Evolutionary conservation across 2,113 vertebrate species (phyloP), one percentile per base, ranked within the genome.

Genomic region (Phyllopteryx taeniolatus): DNA sequence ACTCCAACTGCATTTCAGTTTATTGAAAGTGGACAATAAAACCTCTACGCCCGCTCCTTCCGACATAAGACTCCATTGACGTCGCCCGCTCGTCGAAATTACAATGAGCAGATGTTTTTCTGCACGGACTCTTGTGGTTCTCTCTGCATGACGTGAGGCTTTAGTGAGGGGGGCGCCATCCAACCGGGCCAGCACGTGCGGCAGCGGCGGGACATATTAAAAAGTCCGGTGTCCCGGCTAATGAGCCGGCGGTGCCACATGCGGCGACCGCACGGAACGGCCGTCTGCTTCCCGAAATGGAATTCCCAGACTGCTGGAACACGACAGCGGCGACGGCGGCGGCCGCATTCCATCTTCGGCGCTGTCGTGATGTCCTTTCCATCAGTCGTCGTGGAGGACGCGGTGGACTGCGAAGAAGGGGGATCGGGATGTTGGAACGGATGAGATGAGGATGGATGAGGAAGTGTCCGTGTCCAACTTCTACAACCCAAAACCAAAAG

Each of bases 241-340:
- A 87, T 79, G 87, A 86, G 85, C 83, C 88, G 73, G 43, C 62
- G 72, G 79, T 83, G 86, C 82, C 82, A 84, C 51, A 39, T 39
- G 35, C 75, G 76, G 78, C 91, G 89, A 89, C 86, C 90, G 87
- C 90, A 89, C 88, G 35, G 84, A 83, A 80, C 79, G 62, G 85
- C 80, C 67, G 80, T 73, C 81, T 86, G 85, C 80, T 84, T 65
- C 63, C 68, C 81, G 62, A 83, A 87, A 93, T 91, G 78, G 74
- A 20, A 92, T 92, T 89, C 80, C 85, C 93, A 94, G 91, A 89
- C 86, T 75, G 68, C 79, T 72, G 20, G 69, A 78, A 57, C 53
- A 70, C 73, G 63, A 76, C 68, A 73, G 74, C 35, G 35, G 35
- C 35, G 35, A 5, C 35, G 35, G 35, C 22, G 59, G 59, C 31